Percentiles rank a stretch among this genome's conserved stretches.
These are phyloP conservation scores for Aselliscus stoliczkanus DNA, from an alignment of 2,797 vertebrate genomes.

Conservation along the genomic window DNA sequence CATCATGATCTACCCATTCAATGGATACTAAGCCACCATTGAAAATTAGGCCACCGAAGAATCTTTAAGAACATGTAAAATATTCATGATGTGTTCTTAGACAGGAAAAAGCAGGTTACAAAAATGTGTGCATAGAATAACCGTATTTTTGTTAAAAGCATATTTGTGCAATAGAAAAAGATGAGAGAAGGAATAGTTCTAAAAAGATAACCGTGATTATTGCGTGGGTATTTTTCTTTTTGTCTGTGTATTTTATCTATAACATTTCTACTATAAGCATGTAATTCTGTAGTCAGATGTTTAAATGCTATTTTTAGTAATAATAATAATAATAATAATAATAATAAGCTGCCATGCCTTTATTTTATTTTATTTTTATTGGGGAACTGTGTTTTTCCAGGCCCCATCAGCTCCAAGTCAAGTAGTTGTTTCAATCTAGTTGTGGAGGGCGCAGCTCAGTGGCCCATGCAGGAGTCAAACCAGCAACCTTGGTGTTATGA, in stretches of 20 bases:
- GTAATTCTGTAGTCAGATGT: not conserved
- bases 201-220: not conserved
- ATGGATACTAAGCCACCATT: not conserved
- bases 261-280: not conserved
- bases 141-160: not conserved
- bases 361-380: not conserved
- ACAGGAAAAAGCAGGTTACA: not conserved
- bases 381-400: no score
- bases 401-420: no score
- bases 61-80: not conserved
- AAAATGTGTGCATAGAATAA: not conserved
- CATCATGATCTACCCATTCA: not conserved
- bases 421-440: no score
- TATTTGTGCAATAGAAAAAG: not conserved
- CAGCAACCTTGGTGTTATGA: no score
- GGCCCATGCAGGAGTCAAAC: no score
- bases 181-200: not conserved
- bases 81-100: not conserved
- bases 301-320: conserved; percentile 4
- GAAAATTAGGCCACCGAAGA: not conserved
- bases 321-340: not conserved
- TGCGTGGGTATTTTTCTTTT: not conserved
- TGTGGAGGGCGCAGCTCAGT: no score
- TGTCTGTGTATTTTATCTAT: not conserved
- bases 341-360: not conserved